A percentile compares a stretch with the other conserved stretches of the same genome.
These are phyloP conservation scores for Masticophis lateralis DNA, from an alignment of 2,797 vertebrate genomes.

Conservation along the genomic window DNA sequence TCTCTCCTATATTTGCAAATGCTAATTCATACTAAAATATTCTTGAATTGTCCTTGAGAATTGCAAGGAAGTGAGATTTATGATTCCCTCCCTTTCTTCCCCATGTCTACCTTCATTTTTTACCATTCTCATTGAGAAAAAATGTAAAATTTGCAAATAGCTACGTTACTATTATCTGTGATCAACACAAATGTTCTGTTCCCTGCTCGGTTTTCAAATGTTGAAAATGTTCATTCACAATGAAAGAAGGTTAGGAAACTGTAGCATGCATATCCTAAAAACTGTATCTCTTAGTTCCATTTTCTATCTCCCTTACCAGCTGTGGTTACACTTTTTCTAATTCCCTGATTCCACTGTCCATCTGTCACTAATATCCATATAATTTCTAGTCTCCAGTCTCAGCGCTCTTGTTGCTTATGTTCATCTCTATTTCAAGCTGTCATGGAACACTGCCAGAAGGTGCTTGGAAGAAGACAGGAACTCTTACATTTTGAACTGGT, in stretches of 20 bases:
- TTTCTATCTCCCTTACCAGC: neutral
- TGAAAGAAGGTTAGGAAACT: neutral
- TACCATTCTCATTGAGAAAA: neutral
- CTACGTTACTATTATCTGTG: neutral
- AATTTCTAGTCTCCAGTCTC: neutral
- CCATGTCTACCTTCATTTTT: neutral
- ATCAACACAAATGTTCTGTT: neutral
- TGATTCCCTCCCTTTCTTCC: too few relatives aligned
- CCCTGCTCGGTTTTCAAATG: neutral
- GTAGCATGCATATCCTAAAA: neutral
- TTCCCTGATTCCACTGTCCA: neutral
- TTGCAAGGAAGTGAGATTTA: neutral
- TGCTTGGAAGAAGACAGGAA: neutral
- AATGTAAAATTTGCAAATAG: neutral
- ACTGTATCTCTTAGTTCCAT: neutral
- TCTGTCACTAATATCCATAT: neutral
- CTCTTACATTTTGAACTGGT: neutral
- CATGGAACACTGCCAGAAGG: neutral
- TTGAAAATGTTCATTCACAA: neutral
- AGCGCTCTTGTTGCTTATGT: neutral
- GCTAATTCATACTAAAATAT: neutral
- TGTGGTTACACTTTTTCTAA: neutral
- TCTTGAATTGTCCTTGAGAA: neutral
- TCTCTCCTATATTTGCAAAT: neutral
- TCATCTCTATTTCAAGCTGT: constrained; percentile 7